Base-by-base conservation (phyloP, 2,888 invertebrate species). In the Phragmatobia fuliginosa region DNA sequence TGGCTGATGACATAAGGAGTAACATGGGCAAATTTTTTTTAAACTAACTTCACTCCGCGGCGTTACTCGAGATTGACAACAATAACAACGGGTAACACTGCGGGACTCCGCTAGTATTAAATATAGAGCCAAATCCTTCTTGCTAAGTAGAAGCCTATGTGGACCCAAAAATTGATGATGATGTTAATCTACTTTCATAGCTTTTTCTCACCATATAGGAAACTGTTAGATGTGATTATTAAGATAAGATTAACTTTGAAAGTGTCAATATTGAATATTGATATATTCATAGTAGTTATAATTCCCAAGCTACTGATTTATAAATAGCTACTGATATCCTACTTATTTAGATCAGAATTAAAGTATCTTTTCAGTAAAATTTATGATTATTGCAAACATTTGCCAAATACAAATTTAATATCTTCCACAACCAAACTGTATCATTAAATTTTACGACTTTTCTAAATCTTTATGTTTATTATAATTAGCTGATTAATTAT, bases 401-500 rank as follows among this genome's bases (percentile, higher is more conserved):
- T 56, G 16, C 56, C 16, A 28, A 28, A 60, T 32, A n/a, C 4
- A 21, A 60, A 60, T 60, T 33, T 60, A n/a, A 60, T 32, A 31
- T 16, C 28, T 7, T 31, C 31, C 31, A 31, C 60, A 21, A 59
- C 70, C 58, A 58, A 45, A 64, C 28, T 36, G 49, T 62, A 68
- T 68, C 28, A 68, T 64, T 67, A 70, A 33, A 28, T 61, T 77
- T 77, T 70, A 79, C 65, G 72, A 77, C 62, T 74, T 14, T 18
- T 21, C 16, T 58, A 60, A 72, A 79, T 71, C 56, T 75, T 61
- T 65, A 64, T 70, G 67, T 68, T 33, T 8, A 25, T 49, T 11
- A 33, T 32, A 8, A 21, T 36, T 21, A 11, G 1, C 28, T 56
- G 25, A 28, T 28, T 63, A 63, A 63, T 63, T 63, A 63, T 49